These are phyloP conservation scores for Spodoptera picta DNA, from an alignment of 2,888 invertebrate species.

Conservation along the genomic window DNA sequence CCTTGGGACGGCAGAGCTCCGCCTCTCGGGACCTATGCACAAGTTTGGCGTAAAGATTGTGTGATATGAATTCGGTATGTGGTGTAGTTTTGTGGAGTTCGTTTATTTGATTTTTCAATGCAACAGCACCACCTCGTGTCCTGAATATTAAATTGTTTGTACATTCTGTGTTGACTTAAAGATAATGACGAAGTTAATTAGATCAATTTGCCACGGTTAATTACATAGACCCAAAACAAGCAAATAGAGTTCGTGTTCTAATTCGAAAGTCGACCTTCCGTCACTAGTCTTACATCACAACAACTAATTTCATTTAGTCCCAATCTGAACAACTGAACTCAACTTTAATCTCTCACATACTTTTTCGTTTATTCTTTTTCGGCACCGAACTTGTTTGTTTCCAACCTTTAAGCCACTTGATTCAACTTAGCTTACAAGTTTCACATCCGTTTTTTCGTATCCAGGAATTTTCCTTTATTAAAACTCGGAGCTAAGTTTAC, in stretches of 20 bases:
- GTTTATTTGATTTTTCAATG: constrained; percentile 34
- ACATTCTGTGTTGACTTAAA: constrained; percentile 10
- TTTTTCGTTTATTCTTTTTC: constrained; percentile 56
- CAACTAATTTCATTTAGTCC: constrained; percentile 57
- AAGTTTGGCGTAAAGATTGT: constrained; percentile 52
- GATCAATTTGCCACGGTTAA: constrained; percentile 51
- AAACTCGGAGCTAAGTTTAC: constrained; percentile 54
- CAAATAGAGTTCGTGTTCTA: constrained; percentile 70
- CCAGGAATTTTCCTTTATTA: constrained; percentile 54
- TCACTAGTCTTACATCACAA: constrained; percentile 39
- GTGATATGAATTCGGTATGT: constrained; percentile 53
- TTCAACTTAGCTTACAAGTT: constrained; percentile 58
- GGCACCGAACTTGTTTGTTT: constrained; percentile 51
- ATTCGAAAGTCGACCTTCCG: constrained; percentile 50
- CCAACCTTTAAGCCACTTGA: constrained; percentile 55
- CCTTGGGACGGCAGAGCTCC: constrained; percentile 43
- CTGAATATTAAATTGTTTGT: constrained; percentile 13
- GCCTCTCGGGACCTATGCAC: constrained; percentile 58
- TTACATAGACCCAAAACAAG: constrained; percentile 55
- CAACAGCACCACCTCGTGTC: neutral
- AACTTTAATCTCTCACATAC: constrained; percentile 56
- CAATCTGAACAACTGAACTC: constrained; percentile 49
- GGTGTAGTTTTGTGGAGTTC: constrained; percentile 30
- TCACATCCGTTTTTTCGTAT: constrained; percentile 53
- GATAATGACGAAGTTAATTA: constrained; percentile 42